Base-by-base conservation (phyloP, 2,888 invertebrate genomes). In the Mongoloraphidia duomilia region DNA sequence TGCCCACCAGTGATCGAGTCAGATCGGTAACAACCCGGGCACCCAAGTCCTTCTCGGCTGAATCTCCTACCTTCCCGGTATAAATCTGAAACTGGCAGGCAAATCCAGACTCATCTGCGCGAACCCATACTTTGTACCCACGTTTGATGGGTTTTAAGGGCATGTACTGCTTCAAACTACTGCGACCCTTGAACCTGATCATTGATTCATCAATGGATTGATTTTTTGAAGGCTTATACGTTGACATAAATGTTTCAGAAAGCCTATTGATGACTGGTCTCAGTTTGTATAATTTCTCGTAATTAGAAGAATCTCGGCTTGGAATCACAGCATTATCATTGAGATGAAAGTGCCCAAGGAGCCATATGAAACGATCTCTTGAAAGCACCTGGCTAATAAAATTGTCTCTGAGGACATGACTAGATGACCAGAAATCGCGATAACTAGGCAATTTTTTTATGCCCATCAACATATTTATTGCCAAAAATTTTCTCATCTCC, bases 261-360 rank as follows among this genome's bases (percentile, higher is more conserved):
- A 57, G 41, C 26, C 39, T 47, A 41, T 47, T 37, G 11, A 58
- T 44, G 35, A 57, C 44, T n/a, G 58, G 57, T 49, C 52, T 47
- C 13, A 59, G 14, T 57, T 59, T 57, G 46, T 55, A 57, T 36
- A 59, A 48, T 51, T 57, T 56, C 44, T 59, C 56, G 51, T 54
- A 58, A 35, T 51, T 46, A 33, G 53, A 46, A 35, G 52, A 49
- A 13, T 47, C 50, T 49, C 48, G 53, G 46, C 53, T 53, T n/a
- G 55, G 54, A 51, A 53, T 50, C 17, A 51, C 37, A 34, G 46
- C 47, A 52, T 53, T 55, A 49, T 59, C 56, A 49, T 55, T 57
- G 36, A 57, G 36, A 52, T 58, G 58, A 13, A 58, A 12, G 50
- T 55, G 48, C 38, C 47, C 44, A 9, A 56, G 44, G 13, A 56